These are phyloP conservation scores for Cheilosia pagana DNA, from an alignment of 2,888 invertebrate species.

Conservation along the genomic window DNA sequence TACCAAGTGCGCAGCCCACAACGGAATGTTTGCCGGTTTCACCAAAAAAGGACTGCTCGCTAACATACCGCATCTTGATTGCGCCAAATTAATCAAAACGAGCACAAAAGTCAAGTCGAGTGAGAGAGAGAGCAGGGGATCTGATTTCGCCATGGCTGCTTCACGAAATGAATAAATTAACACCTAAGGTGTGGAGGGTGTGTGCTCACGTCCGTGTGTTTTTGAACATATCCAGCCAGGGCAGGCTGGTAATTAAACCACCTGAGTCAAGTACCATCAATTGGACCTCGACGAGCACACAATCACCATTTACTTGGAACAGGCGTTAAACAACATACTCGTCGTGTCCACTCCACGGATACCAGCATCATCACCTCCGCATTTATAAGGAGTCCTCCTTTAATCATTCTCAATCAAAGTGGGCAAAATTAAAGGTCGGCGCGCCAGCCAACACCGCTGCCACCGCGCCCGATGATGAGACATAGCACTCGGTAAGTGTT, in stretches of 20 bases:
- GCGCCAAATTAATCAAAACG: constrained; percentile 75
- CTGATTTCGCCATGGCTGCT: constrained; percentile 59
- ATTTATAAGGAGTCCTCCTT: constrained; percentile 49
- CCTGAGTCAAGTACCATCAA: constrained; percentile 69
- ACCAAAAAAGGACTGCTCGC: constrained; percentile 57
- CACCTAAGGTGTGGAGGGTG: constrained; percentile 69
- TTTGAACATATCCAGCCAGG: constrained; percentile 1
- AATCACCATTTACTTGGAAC: constrained; percentile 48
- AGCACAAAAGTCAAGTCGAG: constrained; percentile 53
- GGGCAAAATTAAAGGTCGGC: constrained; percentile 69
- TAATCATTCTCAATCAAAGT: constrained; percentile 71
- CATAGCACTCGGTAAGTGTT: constrained; percentile 54
- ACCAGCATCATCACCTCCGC: constrained; percentile 55
- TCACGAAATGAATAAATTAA: constrained; percentile 73
- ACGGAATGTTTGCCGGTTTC: constrained; percentile 37
- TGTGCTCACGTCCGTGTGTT: constrained; percentile 36
- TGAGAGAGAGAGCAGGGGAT: constrained; percentile 15
- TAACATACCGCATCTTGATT: constrained; percentile 65
- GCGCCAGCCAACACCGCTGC: background rate
- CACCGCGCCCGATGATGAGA: constrained; percentile 29
- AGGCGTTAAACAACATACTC: constrained; percentile 34
- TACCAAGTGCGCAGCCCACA: constrained; percentile 21
- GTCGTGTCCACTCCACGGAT: constrained; percentile 10
- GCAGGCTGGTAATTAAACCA: constrained; percentile 69
- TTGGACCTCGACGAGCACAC: constrained; percentile 62